These are phyloP conservation scores for Hirtodrosophila confusa DNA, from an alignment of 2,888 invertebrate genomes.

Conservation along the genomic window DNA sequence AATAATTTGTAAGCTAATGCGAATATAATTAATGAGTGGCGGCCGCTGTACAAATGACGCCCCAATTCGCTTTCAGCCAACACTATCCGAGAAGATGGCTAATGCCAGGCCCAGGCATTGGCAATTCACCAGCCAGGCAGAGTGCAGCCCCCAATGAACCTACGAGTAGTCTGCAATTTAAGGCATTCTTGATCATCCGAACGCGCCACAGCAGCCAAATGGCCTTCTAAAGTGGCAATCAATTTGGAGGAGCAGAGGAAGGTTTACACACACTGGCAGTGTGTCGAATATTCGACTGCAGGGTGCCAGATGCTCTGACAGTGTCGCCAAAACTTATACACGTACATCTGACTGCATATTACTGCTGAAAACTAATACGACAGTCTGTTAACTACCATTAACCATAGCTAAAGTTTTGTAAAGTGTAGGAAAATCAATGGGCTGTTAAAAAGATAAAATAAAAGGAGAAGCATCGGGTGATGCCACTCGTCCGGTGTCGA, in stretches of 20 bases:
- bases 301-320: too few species aligned
- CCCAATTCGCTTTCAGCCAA: constrained; percentile 45
- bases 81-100: constrained; percentile 49
- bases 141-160: constrained; percentile 43
- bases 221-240: constrained; percentile 77
- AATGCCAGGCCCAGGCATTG: constrained; percentile 52
- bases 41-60: constrained; percentile 54
- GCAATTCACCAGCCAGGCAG: constrained; percentile 30
- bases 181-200: constrained; percentile 65
- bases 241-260: constrained; percentile 40
- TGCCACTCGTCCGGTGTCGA: too few species aligned
- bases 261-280: too few species aligned
- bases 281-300: too few species aligned
- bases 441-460: too few species aligned
- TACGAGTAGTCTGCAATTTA: constrained; percentile 47
- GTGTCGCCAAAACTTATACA: too few species aligned
- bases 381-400: too few species aligned
- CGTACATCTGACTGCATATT: too few species aligned
- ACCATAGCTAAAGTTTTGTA: too few species aligned
- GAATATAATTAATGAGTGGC: constrained; percentile 63
- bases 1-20: constrained; percentile 51
- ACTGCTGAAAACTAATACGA: too few species aligned
- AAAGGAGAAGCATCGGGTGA: too few species aligned
- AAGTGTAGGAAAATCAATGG: too few species aligned
- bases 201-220: constrained; percentile 40